These are phyloP conservation scores for Margarornis squamiger DNA, from an alignment of 2,797 vertebrate genomes.

Conservation along the genomic window DNA sequence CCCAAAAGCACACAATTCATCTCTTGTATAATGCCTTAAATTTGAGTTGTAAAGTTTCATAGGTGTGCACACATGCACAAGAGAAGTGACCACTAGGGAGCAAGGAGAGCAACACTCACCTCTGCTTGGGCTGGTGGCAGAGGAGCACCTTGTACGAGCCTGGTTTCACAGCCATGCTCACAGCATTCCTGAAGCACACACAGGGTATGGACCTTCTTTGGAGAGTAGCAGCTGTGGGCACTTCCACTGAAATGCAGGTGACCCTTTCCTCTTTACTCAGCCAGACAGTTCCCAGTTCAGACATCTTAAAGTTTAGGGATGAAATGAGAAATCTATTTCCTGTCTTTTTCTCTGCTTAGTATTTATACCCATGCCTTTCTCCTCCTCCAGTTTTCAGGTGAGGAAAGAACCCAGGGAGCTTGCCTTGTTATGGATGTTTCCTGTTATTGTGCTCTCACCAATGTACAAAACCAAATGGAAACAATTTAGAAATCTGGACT, in stretches of 20 bases:
- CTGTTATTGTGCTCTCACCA: not conserved
- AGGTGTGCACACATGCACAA: rapidly evolving
- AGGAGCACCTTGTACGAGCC: rapidly evolving
- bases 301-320: not conserved
- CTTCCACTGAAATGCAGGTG: not conserved
- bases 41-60: not conserved
- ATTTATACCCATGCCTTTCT: not conserved
- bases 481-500: not conserved
- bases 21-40: not conserved
- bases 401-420: not conserved
- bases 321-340: not conserved
- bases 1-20: not conserved
- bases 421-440: not conserved
- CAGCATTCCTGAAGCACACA: not conserved
- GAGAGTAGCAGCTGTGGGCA: not conserved
- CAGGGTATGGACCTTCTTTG: not conserved
- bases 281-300: not conserved
- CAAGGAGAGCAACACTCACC: not conserved
- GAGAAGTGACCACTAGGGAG: not conserved
- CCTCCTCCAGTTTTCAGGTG: not conserved
- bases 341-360: not conserved
- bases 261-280: not conserved
- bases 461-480: not conserved
- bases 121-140: not conserved
- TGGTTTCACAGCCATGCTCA: not conserved